phyloP scores from a whole-genome alignment of 2,797 vertebrate species.

The Iguana delicatissima region DNA sequence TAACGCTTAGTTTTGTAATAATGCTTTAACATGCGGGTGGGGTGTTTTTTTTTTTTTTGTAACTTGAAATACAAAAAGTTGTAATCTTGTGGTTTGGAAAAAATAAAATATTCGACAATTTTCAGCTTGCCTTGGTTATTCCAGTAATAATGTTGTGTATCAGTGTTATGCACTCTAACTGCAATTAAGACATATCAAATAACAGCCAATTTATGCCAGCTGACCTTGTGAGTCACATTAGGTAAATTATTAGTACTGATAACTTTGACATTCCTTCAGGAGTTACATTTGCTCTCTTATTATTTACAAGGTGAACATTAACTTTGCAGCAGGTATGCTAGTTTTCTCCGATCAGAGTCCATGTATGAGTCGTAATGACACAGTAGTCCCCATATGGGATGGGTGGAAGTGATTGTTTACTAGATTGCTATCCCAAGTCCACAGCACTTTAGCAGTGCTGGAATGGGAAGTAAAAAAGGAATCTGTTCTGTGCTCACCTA shows the following conservation, averaged over 20 bases:
- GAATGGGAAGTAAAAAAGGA: neutral
- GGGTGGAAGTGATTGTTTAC: neutral
- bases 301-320: neutral
- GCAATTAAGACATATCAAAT: neutral
- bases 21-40: constrained; percentile 30
- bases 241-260: neutral
- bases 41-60: constrained; percentile 34
- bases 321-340: neutral
- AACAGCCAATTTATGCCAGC: neutral
- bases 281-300: neutral
- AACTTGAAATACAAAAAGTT: constrained; percentile 51
- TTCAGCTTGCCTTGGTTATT: neutral
- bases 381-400: neutral
- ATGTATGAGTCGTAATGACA: neutral
- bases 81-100: constrained; percentile 68
- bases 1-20: constrained; percentile 67
- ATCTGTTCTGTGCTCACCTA: neutral
- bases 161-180: neutral
- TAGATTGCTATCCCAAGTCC: too few species aligned
- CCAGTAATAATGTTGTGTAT: neutral
- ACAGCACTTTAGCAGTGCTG: neutral
- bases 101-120: constrained; percentile 58
- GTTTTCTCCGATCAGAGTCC: neutral
- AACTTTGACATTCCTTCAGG: neutral
- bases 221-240: neutral